Base-by-base conservation (phyloP, 2,113 vertebrate species). In the Poecilia latipinna region DNA sequence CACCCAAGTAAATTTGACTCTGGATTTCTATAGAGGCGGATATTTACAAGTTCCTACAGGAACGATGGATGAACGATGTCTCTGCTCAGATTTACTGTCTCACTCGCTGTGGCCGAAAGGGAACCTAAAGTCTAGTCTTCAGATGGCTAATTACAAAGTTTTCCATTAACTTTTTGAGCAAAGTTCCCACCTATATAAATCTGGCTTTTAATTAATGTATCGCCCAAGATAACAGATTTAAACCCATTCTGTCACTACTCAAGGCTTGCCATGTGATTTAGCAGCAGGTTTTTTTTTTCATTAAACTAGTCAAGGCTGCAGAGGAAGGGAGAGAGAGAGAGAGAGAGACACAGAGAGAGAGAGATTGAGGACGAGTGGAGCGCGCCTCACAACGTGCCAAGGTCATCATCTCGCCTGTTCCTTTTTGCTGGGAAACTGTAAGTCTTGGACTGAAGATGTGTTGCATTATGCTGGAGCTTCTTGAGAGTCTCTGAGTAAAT, bases 311-410 rank as follows among this genome's bases (percentile, higher is more conserved):
- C 68, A 65, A 82, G 78, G 78, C 65, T 81, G 67, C 6, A 42
- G 65, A 82, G 82, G 74, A 64, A 68, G 51, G 6, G 65, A 42
- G 82, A 74, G 61, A 65, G 51, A 13, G 64, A 68, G 51, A 2
- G 65, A 42, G 82, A 74, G 61, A 65, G 51, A 13, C 35, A 65
- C 28, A 28, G 28, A 28, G 65, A 42, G 35, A 8, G 62, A 22
- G 69, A 81, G 75, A 74, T 31, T 57, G 84, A 85, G 72, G 80
- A 80, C 75, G 79, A 76, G 61, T 68, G 24, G 57, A 83, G 79
- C 64, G 42, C 32, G 75, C 78, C 89, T 86, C 70, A 65, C 82
- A 85, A 81, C 77, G 75, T 33, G 31, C 78, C 86, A 89, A 90
- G 89, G 88, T 85, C 75, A 80, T 66, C 74, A 31, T 44, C 80